Evolutionary conservation across 2,888 invertebrate species (phyloP), one percentile per base, ranked within the genome.

Genomic region (Melanotus villosus): DNA sequence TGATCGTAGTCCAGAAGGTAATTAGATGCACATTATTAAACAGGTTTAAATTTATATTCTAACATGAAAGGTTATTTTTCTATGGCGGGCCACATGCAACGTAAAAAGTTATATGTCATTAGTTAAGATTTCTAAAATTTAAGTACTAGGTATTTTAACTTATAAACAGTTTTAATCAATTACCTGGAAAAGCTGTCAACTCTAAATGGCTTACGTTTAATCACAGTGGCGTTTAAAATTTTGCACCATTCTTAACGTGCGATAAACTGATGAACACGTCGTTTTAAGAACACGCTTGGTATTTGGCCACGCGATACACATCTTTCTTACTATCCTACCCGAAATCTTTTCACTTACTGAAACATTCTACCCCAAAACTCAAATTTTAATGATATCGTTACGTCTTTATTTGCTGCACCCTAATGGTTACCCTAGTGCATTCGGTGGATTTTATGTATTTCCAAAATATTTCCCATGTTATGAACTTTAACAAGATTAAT

Each of bases 1-100:
- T 79, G 78, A 79, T 79, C 76, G 70, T 76, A 77, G 76, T 78
- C 80, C 80, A 80, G 75, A 78, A 81, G 80, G 80, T 81, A 82
- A 82, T 82, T 81, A 80, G 78, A 79, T 73, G 73, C 71, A 69
- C 73, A 72, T 73, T 73, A 71, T 73, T 68, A 78, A 77, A 75
- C 77, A 74, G 75, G 74, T 75, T 73, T 65, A 70, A 76, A 80
- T 80, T 80, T 79, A 77, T 79, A 74, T 64, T 65, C 23, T 21
- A 58, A 18, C 64, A 36, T 60, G 50, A 54, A 57, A 64, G 23
- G 67, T 41, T 60, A 68, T 68, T 66, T 70, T 67, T 59, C 59
- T 36, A 45, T 23, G 34, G 26, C 65, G 30, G 10, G 36, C 63
- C 34, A 63, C 62, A 41, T 45, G 36, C 50, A 30, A 43, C 36